Evolutionary conservation across 2,113 vertebrate species (phyloP).

Genomic region (Psettodes erumei): DNA sequence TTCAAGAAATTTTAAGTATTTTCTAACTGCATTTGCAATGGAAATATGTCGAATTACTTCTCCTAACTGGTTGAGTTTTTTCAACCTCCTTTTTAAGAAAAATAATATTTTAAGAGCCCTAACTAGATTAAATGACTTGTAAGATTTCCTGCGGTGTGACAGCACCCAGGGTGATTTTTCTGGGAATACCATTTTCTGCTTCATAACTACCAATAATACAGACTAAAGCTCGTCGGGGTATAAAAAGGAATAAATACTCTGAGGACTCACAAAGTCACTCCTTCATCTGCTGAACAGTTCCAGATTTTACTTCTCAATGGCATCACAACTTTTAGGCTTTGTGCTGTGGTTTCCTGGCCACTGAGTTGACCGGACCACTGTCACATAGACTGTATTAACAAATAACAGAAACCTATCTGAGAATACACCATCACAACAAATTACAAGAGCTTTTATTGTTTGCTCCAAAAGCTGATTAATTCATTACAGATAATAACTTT

Average conservation of each 20-base stretch:
- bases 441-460: background rate
- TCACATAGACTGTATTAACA: conserved; percentile 31
- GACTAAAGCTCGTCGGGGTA: conserved; percentile 67
- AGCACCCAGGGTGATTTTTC: conserved; percentile 71
- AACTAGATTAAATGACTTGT: conserved; percentile 74
- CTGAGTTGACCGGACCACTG: conserved; percentile 29
- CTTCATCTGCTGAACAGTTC: conserved; percentile 76
- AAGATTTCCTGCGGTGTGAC: conserved; percentile 68
- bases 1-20: conserved; percentile 16
- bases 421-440: conserved; percentile 9
- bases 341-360: conserved; percentile 26
- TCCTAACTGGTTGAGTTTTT: conserved; percentile 7
- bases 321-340: conserved; percentile 49
- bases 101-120: conserved; percentile 64
- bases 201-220: conserved; percentile 76
- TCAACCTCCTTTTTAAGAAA: conserved; percentile 34
- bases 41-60: conserved; percentile 24
- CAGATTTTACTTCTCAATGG: conserved; percentile 69
- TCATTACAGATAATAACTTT: background rate
- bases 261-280: conserved; percentile 77
- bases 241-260: conserved; percentile 75
- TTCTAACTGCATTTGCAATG: background rate
- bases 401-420: conserved; percentile 24
- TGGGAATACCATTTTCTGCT: conserved; percentile 79
- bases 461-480: background rate